These are phyloP conservation scores for Gerris buenoi DNA, from an alignment of 1,140 invertebrate genomes.

Conservation along the genomic window DNA sequence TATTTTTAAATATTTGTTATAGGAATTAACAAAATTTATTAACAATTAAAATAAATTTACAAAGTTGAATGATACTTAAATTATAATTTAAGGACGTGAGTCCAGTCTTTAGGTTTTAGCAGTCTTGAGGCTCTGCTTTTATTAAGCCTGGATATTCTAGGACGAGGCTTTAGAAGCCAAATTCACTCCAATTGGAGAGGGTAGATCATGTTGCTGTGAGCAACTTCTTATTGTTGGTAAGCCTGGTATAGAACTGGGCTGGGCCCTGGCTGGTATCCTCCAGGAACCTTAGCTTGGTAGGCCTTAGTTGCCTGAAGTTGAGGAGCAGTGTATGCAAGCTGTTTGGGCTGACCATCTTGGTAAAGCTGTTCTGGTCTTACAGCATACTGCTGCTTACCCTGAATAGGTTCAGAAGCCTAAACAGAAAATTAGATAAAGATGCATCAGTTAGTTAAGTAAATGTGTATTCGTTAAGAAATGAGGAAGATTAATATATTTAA, in stretches of 20 bases:
- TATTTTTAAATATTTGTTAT: no score
- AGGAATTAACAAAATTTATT: not conserved
- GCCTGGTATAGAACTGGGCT: not conserved
- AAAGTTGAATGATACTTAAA: not conserved
- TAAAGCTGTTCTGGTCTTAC: constrained; percentile 4
- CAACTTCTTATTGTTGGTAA: not conserved
- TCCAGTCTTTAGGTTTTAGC: not conserved
- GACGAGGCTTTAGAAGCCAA: no score
- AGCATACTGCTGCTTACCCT: constrained; percentile 5
- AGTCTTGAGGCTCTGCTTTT: no score
- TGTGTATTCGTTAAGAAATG: no score
- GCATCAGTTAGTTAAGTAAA: no score
- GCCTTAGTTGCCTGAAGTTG: not conserved
- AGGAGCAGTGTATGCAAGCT: not conserved
- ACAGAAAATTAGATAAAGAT: no score
- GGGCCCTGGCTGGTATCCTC: not conserved
- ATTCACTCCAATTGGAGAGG: no score
- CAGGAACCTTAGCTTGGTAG: no score
- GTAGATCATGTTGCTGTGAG: no score
- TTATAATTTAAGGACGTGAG: not conserved
- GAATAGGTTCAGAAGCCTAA: not conserved
- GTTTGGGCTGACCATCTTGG: not conserved
- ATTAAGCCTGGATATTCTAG: no score
- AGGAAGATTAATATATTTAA: no score
- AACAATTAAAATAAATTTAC: not conserved